These are phyloP conservation scores for Volucella bombylans DNA, from an alignment of 2,888 invertebrate genomes.

Conservation along the genomic window DNA sequence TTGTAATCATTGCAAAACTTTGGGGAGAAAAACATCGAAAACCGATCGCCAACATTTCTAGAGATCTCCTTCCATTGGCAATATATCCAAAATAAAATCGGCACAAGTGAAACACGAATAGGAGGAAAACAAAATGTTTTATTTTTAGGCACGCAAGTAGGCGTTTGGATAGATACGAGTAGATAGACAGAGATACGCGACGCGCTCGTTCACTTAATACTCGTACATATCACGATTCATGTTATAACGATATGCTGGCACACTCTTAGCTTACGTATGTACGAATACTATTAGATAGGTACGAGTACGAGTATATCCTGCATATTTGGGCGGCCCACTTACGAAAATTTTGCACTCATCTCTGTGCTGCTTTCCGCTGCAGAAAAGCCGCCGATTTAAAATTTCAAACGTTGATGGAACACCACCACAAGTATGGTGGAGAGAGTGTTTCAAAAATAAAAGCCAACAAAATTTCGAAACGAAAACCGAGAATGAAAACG, in stretches of 20 bases:
- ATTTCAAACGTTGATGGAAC: conserved; percentile 51
- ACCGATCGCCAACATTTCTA: conserved; percentile 18
- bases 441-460: conserved; percentile 56
- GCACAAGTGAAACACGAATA: conserved; percentile 64
- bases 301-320: conserved; percentile 39
- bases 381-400: conserved; percentile 28
- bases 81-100: conserved; percentile 67
- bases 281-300: conserved; percentile 6
- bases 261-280: not conserved
- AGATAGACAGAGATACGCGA: too few relatives aligned
- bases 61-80: conserved; percentile 57
- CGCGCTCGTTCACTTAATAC: conserved; percentile 55
- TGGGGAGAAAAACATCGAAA: conserved; percentile 36
- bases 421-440: conserved; percentile 23
- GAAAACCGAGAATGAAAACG: conserved; percentile 34
- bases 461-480: conserved; percentile 32
- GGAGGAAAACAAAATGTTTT: conserved; percentile 63
- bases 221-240: conserved; percentile 57
- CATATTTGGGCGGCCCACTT: conserved; percentile 58
- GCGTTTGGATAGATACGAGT: conserved; percentile 58
- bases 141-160: conserved; percentile 66
- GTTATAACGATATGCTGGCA: conserved; percentile 48
- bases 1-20: conserved; percentile 40
- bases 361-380: conserved; percentile 62
- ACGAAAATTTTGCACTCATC: conserved; percentile 68